A percentile compares a stretch with the other conserved stretches of the same genome.
These are phyloP conservation scores for Drosophila stalkeri DNA, from an alignment of 2,888 invertebrate species.

Conservation along the genomic window DNA sequence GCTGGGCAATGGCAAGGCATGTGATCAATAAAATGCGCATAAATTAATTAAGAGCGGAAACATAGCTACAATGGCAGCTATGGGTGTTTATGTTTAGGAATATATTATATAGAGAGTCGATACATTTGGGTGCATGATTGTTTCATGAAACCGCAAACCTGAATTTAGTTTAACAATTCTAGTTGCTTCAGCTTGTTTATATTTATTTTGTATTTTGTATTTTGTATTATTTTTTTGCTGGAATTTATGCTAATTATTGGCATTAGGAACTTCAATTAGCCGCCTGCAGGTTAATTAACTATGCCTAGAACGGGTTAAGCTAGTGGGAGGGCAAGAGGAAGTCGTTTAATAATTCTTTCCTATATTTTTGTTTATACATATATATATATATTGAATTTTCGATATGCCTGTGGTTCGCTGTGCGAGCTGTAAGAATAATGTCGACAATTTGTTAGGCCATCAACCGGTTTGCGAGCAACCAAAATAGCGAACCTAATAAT, in stretches of 20 bases:
- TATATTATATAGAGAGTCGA: constrained; percentile 29
- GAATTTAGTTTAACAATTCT: constrained; percentile 54
- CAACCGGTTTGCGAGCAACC: constrained; percentile 50
- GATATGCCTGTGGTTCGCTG: not conserved
- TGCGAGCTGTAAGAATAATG: constrained; percentile 57
- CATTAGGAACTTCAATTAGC: constrained; percentile 30
- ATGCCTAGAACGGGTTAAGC: constrained; percentile 61
- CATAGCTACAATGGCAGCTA: constrained; percentile 18
- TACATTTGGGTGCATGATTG: constrained; percentile 40
- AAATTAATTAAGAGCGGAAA: constrained; percentile 75
- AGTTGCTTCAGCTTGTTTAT: constrained; percentile 16
- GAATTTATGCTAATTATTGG: constrained; percentile 55
- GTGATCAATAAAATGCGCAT: constrained; percentile 73
- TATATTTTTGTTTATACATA: constrained; percentile 27
- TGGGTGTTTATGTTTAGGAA: constrained; percentile 15
- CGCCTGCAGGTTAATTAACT: constrained; percentile 63
- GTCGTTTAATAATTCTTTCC: constrained; percentile 6
- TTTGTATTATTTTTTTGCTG: constrained; percentile 5
- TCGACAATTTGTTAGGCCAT: constrained; percentile 25
- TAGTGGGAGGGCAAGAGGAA: constrained; percentile 28
- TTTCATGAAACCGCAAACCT: constrained; percentile 65
- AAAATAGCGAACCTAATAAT: constrained; percentile 41
- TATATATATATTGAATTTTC: constrained; percentile 1
- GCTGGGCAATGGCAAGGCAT: constrained; percentile 29
- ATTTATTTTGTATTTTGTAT: not conserved